phyloP scores from a whole-genome alignment of 2,113 vertebrate species.

The Crotalus helleri region DNA sequence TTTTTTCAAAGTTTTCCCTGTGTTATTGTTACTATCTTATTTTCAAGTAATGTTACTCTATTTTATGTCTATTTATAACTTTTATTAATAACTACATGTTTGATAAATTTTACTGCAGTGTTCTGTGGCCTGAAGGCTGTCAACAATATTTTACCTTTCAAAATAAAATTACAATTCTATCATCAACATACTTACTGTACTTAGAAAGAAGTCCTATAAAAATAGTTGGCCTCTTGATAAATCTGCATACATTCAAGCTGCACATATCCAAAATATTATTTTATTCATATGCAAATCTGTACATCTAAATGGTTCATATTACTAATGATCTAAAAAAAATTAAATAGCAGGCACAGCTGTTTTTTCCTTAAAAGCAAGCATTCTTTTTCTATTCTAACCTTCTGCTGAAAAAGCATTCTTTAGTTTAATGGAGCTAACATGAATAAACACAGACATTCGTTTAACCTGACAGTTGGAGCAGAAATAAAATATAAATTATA shows the following conservation, averaged over 20 bases:
- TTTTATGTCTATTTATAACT: not conserved
- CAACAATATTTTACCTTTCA: not conserved
- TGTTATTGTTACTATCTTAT: not conserved
- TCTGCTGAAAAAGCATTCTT: not conserved
- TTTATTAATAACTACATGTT: not conserved
- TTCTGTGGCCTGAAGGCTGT: not conserved
- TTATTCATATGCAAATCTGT: not conserved
- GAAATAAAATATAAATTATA: not conserved
- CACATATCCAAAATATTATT: not conserved
- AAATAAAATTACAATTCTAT: not conserved
- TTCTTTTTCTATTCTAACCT: not conserved
- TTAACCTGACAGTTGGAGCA: not conserved
- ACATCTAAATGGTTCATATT: not conserved
- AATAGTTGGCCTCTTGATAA: not conserved
- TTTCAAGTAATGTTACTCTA: not conserved
- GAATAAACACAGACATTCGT: not conserved
- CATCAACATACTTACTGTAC: not conserved
- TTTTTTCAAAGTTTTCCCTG: not conserved
- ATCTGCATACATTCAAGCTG: not conserved
- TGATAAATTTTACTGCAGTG: not conserved
- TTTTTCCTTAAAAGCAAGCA: not conserved
- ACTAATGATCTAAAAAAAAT: not conserved
- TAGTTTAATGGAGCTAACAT: not conserved
- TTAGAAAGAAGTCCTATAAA: not conserved
- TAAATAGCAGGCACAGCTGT: not conserved